Percentiles rank a stretch among this genome's conserved stretches.
Conservation (phyloP, 1,140 invertebrate genomes). For the Ips nitidus region DNA sequence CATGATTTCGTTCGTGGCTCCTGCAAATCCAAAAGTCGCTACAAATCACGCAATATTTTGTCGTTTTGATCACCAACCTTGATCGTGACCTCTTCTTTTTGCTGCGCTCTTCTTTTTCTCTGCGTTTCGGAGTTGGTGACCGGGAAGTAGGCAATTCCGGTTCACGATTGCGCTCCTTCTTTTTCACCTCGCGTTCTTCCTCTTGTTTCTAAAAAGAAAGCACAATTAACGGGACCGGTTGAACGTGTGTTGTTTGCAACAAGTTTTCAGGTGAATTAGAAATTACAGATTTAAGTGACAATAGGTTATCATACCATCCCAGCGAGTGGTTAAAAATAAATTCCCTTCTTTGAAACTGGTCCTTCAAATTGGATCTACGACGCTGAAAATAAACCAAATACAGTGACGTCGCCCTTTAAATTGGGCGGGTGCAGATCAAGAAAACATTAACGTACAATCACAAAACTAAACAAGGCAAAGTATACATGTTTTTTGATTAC, state of each 20-base stretch:
- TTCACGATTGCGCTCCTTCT: slow-evolving; percentile 51
- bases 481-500: too few relatives aligned
- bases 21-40: slow-evolving; percentile 13
- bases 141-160: slow-evolving; percentile 51
- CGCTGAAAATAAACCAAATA: too few relatives aligned
- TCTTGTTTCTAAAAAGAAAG: slow-evolving; percentile 67
- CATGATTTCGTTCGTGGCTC: slow-evolving; percentile 29
- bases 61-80: slow-evolving; percentile 30
- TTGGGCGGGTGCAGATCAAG: too few relatives aligned
- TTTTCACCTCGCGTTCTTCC: slow-evolving; percentile 56
- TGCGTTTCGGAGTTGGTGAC: slow-evolving; percentile 47
- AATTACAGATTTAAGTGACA: too few relatives aligned
- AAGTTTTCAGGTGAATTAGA: neutral
- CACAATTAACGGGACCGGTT: slow-evolving; percentile 2
- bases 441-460: too few relatives aligned
- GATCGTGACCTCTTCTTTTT: slow-evolving; percentile 57
- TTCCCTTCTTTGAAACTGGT: too few relatives aligned
- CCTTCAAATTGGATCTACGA: too few relatives aligned
- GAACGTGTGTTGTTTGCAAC: slow-evolving; percentile 4
- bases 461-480: too few relatives aligned
- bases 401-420: too few relatives aligned
- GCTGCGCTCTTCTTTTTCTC: slow-evolving; percentile 48
- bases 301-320: slow-evolving; percentile 39
- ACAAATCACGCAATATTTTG: neutral
- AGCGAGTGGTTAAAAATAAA: too few relatives aligned